Percentiles rank a stretch among this genome's conserved stretches.
Evolutionary conservation across 2,113 vertebrate species (phyloP).

Genomic region (Gallinago undulata): DNA sequence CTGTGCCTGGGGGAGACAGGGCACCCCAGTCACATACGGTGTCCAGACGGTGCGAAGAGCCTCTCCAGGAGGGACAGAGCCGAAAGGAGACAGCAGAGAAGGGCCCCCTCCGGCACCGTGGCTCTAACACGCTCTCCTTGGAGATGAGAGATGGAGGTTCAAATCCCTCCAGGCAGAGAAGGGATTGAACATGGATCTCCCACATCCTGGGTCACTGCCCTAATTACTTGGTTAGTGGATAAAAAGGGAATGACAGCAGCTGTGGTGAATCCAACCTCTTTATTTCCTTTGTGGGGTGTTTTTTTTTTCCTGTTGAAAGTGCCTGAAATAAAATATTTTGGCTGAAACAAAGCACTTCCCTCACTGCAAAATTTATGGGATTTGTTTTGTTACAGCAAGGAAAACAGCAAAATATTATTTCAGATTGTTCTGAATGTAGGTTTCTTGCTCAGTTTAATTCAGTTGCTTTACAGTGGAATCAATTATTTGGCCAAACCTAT

Average conservation of each 20-base stretch:
- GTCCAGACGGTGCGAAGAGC: rapidly evolving
- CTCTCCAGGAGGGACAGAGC: neutral
- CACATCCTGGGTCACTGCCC: slow-evolving; percentile 60
- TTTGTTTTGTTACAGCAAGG: neutral
- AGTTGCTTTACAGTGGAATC: neutral
- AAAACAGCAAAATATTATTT: neutral
- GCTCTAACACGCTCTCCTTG: neutral
- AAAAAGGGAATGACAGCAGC: slow-evolving; percentile 62
- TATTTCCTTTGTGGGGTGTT: neutral
- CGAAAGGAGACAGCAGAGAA: neutral
- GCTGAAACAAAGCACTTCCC: neutral
- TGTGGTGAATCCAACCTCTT: slow-evolving; percentile 42
- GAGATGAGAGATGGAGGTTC: slow-evolving; percentile 31
- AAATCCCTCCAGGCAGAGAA: slow-evolving; percentile 34
- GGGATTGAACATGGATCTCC: slow-evolving; percentile 52
- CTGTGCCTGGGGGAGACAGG: neutral
- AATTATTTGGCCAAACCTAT: neutral
- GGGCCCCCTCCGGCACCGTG: neutral
- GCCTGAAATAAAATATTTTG: neutral
- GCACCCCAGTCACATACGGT: rapidly evolving
- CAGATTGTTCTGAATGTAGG: neutral
- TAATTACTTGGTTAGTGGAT: slow-evolving; percentile 57
- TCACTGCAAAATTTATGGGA: neutral
- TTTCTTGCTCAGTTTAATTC: neutral
- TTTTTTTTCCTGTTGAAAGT: neutral